Percentiles rank a stretch among this genome's conserved stretches.
These are phyloP conservation scores for Melinaea menophilus DNA, from an alignment of 2,888 invertebrate genomes.

Conservation along the genomic window DNA sequence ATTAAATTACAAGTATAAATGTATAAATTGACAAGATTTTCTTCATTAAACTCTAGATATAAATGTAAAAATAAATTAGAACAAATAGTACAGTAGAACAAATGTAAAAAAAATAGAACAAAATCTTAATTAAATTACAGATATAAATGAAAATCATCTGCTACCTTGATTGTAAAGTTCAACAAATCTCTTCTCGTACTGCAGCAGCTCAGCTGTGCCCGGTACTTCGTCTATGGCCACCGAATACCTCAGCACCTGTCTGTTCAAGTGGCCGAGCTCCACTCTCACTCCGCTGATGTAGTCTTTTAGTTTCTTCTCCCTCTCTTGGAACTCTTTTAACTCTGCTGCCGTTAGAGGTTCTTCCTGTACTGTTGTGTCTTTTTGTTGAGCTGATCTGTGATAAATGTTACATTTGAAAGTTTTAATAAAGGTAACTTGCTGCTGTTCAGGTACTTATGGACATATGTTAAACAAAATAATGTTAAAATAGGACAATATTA, in stretches of 20 bases:
- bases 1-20: no score
- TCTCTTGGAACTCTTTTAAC: slow-evolving; percentile 60
- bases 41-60: no score
- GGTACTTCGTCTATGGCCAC: slow-evolving; percentile 95
- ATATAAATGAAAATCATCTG: background rate
- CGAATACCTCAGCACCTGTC: slow-evolving; percentile 87
- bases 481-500: no score
- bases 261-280: slow-evolving; percentile 87
- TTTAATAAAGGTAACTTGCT: no score
- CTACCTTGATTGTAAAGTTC: slow-evolving; percentile 96
- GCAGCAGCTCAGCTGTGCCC: slow-evolving; percentile 93
- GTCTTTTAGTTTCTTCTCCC: slow-evolving; percentile 59
- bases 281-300: slow-evolving; percentile 69
- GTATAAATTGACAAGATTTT: no score
- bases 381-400: slow-evolving; percentile 51
- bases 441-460: no score
- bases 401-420: no score
- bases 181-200: slow-evolving; percentile 96
- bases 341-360: slow-evolving; percentile 59
- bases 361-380: slow-evolving; percentile 49
- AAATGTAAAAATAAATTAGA: no score
- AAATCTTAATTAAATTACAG: no score
- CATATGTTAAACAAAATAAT: no score
- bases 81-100: no score
- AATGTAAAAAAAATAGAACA: no score